Conservation (phyloP, 2,797 vertebrate genomes). For the Dicrostonyx torquatus region DNA sequence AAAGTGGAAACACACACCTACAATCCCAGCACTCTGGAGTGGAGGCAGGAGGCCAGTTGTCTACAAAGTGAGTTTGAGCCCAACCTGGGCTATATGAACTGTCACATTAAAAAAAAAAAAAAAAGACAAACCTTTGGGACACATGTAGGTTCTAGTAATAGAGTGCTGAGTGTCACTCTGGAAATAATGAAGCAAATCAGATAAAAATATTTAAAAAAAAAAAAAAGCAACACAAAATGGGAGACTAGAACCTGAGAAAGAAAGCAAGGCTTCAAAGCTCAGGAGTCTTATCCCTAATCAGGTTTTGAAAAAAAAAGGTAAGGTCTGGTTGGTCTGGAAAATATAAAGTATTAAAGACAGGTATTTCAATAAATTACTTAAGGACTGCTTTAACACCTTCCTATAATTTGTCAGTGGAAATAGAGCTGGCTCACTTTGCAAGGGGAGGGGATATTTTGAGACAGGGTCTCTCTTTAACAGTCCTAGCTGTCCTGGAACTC, state of each 20-base stretch:
- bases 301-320: background rate
- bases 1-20: background rate
- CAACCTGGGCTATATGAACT: no score
- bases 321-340: background rate
- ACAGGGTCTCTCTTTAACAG: background rate
- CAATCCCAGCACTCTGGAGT: background rate
- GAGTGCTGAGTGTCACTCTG: background rate
- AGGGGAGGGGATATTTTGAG: background rate
- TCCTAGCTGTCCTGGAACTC: background rate
- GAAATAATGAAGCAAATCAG: constrained; percentile 16
- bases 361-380: background rate
- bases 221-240: background rate
- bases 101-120: background rate
- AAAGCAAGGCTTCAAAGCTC: background rate
- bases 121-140: background rate
- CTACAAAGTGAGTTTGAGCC: background rate
- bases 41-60: background rate
- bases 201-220: background rate
- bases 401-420: background rate
- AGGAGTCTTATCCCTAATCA: constrained; percentile 3
- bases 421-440: background rate
- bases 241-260: background rate
- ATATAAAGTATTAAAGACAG: background rate
- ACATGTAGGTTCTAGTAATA: constrained; percentile 10
- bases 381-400: background rate